These are phyloP conservation scores for Aphidius gifuensis DNA, from an alignment of 1,140 invertebrate genomes.

Conservation along the genomic window DNA sequence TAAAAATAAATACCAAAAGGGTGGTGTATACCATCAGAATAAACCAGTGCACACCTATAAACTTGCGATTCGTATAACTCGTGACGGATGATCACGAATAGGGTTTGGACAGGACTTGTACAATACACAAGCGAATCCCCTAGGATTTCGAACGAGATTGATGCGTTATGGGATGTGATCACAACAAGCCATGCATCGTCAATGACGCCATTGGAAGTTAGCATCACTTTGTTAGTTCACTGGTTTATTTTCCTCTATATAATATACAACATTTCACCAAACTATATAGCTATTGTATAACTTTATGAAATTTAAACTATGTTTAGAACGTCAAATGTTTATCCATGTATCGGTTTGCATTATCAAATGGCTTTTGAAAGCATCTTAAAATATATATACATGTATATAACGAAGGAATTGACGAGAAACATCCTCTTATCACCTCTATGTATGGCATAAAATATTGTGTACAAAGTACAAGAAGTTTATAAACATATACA, in stretches of 20 bases:
- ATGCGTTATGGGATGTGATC: slow-evolving; percentile 41
- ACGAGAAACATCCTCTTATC: too few species aligned
- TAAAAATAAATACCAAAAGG: not conserved
- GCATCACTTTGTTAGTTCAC: slow-evolving; percentile 15
- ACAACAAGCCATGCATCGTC: slow-evolving; percentile 39
- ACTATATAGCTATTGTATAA: not conserved
- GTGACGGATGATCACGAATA: slow-evolving; percentile 36
- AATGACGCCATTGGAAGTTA: slow-evolving; percentile 32
- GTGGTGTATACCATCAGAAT: not conserved
- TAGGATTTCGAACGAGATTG: slow-evolving; percentile 34
- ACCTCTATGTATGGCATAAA: too few species aligned
- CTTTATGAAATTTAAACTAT: slow-evolving; percentile 27
- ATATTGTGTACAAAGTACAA: too few species aligned
- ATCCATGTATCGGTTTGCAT: too few species aligned
- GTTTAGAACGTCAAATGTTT: not conserved
- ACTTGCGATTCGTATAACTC: not conserved
- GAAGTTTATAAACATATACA: too few species aligned
- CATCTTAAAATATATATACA: too few species aligned
- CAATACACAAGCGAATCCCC: slow-evolving; percentile 21
- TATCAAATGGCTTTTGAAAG: too few species aligned
- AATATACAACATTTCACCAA: not conserved
- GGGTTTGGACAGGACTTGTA: slow-evolving; percentile 31
- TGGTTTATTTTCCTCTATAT: slow-evolving; percentile 8
- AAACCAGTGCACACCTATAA: not conserved
- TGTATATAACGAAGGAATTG: too few species aligned